Evolutionary conservation across 2,797 vertebrate species (phyloP).

Genomic region (Melanotaenia boesemani): DNA sequence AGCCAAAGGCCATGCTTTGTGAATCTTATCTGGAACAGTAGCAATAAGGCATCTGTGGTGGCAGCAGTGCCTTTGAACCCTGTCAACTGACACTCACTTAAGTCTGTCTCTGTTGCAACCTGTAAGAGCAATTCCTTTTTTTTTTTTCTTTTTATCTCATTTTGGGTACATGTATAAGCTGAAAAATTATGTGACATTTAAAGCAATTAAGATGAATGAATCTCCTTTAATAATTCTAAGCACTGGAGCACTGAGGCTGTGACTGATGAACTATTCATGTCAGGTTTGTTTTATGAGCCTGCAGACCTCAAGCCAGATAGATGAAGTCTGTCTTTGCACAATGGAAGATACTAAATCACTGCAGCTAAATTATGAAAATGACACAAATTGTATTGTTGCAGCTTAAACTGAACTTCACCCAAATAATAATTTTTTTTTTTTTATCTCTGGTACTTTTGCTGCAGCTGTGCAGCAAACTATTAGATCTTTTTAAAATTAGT

Average conservation of each 20-base stretch:
- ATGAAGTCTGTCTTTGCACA: conserved; percentile 68
- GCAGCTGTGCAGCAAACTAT: conserved; percentile 22
- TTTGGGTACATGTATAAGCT: conserved; percentile 33
- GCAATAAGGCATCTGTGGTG: conserved; percentile 63
- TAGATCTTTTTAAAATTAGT: conserved; percentile 42
- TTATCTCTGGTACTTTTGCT: conserved; percentile 14
- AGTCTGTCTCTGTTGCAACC: conserved; percentile 31
- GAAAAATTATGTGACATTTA: conserved; percentile 62
- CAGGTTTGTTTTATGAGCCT: conserved; percentile 67
- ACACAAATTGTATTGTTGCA: conserved; percentile 48
- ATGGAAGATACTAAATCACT: conserved; percentile 72
- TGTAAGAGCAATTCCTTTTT: conserved; percentile 22
- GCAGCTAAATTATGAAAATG: conserved; percentile 71
- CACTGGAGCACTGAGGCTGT: conserved; percentile 47
- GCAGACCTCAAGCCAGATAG: conserved; percentile 64
- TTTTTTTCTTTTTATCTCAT: conserved; percentile 15
- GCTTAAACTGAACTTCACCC: conserved; percentile 49
- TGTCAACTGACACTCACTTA: conserved; percentile 39
- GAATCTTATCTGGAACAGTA: conserved; percentile 52
- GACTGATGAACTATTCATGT: conserved; percentile 68
- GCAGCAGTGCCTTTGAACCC: conserved; percentile 57
- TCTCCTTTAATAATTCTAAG: conserved; percentile 56
- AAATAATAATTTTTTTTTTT: conserved; percentile 15
- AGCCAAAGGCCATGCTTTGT: conserved; percentile 63
- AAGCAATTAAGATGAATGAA: conserved; percentile 67